Evolutionary conservation across 2,797 vertebrate species (phyloP).

Genomic region (Bryconaethiops microstoma): DNA sequence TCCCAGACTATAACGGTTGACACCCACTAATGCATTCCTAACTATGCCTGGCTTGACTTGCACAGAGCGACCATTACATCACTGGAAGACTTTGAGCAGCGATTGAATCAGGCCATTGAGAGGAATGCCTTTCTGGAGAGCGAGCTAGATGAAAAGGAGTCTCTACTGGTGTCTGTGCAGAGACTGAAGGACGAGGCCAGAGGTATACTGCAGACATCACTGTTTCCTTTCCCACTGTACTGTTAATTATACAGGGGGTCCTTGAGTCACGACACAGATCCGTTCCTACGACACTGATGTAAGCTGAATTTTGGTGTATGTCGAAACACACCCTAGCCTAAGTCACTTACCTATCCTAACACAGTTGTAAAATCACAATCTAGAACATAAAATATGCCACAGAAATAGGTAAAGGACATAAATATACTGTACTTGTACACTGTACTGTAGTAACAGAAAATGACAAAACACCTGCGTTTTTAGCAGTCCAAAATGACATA

Average conservation of each 20-base stretch:
- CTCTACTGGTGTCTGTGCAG: constrained; percentile 93
- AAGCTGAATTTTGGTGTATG: too few species aligned
- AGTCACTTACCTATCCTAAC: too few species aligned
- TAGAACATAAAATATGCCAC: too few species aligned
- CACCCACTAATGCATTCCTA: neutral
- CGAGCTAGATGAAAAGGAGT: constrained; percentile 97
- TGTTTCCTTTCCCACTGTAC: neutral
- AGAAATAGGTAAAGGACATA: too few species aligned
- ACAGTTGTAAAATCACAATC: too few species aligned
- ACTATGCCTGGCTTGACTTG: constrained; percentile 20
- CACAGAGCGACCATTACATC: constrained; percentile 96
- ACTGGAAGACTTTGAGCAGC: constrained; percentile 96
- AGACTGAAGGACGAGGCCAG: constrained; percentile 97
- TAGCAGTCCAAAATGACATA: too few species aligned
- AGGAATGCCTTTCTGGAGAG: constrained; percentile 98
- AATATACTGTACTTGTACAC: too few species aligned
- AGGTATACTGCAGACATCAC: constrained; percentile 72
- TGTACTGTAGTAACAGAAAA: too few species aligned
- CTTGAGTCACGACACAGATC: too few species aligned
- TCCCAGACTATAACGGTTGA: neutral
- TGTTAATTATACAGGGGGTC: neutral
- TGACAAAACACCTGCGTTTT: too few species aligned
- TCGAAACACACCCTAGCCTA: too few species aligned
- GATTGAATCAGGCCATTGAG: constrained; percentile 97
- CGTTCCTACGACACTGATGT: too few species aligned